Evolutionary conservation across 2,113 vertebrate genomes (phyloP).

Genomic region (Hirundichthys speculiger): DNA sequence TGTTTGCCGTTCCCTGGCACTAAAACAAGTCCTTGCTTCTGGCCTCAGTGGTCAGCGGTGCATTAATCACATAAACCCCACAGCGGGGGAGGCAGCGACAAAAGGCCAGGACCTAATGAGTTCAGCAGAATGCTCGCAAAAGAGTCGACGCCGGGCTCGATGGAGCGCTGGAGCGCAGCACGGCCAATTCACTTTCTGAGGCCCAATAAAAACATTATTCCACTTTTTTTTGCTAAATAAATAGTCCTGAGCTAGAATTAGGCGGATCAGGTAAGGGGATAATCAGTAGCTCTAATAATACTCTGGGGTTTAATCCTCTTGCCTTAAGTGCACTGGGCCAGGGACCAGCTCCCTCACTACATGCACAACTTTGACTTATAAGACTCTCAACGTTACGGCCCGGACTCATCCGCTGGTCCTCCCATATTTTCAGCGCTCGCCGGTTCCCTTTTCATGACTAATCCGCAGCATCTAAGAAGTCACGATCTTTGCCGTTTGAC

Average conservation of each 20-base stretch:
- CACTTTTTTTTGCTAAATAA: slow-evolving; percentile 67
- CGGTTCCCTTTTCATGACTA: background rate
- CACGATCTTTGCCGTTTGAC: slow-evolving; percentile 11
- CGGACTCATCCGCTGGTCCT: slow-evolving; percentile 5
- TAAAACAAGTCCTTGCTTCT: slow-evolving; percentile 60
- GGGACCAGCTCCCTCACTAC: slow-evolving; percentile 60
- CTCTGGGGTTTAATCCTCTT: slow-evolving; percentile 85
- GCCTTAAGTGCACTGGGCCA: slow-evolving; percentile 80
- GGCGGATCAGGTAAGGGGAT: slow-evolving; percentile 80
- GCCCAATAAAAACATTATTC: slow-evolving; percentile 55
- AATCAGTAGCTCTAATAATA: slow-evolving; percentile 87
- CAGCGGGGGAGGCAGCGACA: slow-evolving; percentile 50
- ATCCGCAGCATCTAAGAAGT: background rate
- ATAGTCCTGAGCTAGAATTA: slow-evolving; percentile 69
- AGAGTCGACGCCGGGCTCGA: slow-evolving; percentile 38
- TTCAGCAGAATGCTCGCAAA: slow-evolving; percentile 55
- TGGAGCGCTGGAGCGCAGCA: slow-evolving; percentile 29
- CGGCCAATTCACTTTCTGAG: slow-evolving; percentile 49
- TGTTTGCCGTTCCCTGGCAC: slow-evolving; percentile 67
- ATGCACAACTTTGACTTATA: slow-evolving; percentile 53
- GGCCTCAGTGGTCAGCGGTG: slow-evolving; percentile 62
- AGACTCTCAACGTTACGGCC: slow-evolving; percentile 39
- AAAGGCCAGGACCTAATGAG: slow-evolving; percentile 73
- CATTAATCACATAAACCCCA: slow-evolving; percentile 71
- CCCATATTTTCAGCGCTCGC: slow-evolving; percentile 22